Evolutionary conservation across 30 jellyfish, hydroid and myxozoan species (phyloP), one percentile per base, ranked within the genome.

Genomic region (Aurelia aurita complex sp. Pacific): DNA sequence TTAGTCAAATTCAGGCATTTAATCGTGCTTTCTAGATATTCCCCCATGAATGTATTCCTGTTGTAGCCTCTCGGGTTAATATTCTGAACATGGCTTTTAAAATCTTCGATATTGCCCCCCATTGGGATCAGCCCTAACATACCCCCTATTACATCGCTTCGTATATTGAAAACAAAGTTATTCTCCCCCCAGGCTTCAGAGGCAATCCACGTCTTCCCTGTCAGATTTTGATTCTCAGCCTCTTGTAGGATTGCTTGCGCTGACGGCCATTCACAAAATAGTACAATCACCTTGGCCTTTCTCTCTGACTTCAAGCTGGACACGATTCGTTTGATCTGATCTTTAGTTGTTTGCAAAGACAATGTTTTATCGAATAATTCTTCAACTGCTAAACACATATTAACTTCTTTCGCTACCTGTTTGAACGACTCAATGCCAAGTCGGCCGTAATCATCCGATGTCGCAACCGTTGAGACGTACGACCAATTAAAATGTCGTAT

Each of bases 401-500:
- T 61, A 1, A 68, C 76, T 2, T 68, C 76, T 33, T 74, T 62
- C 77, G 88, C 79, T 17, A 80, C 88, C 43, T 73, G 76, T 66
- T 78, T 77, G 38, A 88, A 79, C 32, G 89, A 89, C 43, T 88
- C 96, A 19, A 88, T 73, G 63, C 96, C 96, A 6, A 88, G 77
- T 61, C 97, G 91, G 67, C 98, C 98, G 72, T 92, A 92, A 34
- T 77, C 97, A 66, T 92, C 98, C 19, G 90, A 86, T 4, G 97
- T 69, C 23, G 97, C 94, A 34, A 92, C 96, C 16, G 90, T 88
- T 7, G 97, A 86, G 54, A 92, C 92, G 81, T 86, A 92, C 62
- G 94, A 35, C 98, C 98, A 92, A 52, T 75, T 82, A 62, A 77
- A 92, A 52, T 86, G 60, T 55, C 53, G 53, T 19, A 92, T 43